These are phyloP conservation scores for Chionoecetes opilio DNA, from an alignment of 1,140 invertebrate species.

Conservation along the genomic window DNA sequence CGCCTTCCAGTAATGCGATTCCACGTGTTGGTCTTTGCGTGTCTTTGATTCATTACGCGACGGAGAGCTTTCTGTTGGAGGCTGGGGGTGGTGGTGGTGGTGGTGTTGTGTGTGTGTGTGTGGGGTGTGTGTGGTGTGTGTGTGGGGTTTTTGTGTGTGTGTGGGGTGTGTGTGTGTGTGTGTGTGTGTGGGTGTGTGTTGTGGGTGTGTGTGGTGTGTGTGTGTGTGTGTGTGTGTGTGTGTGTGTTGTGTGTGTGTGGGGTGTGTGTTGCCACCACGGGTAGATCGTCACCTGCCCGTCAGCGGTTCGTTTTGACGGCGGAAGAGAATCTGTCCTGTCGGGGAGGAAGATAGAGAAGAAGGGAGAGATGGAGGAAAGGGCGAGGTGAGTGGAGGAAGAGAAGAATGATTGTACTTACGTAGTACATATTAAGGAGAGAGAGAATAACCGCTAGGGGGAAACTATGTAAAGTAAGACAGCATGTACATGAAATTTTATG, in stretches of 20 bases:
- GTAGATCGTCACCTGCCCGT: neutral
- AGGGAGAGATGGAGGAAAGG: neutral
- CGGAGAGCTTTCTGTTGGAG: no score
- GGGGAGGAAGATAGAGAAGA: neutral
- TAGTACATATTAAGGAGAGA: no score
- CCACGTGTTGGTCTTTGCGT: neutral
- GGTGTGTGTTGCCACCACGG: no score
- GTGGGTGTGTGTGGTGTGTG: slow-evolving; percentile 9
- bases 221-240: neutral
- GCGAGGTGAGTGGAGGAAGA: neutral
- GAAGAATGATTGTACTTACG: neutral
- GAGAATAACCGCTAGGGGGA: no score
- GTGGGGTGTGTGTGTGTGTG: neutral
- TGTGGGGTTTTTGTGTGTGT: neutral
- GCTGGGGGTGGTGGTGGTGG: no score
- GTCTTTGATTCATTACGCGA: no score
- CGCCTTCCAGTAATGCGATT: neutral
- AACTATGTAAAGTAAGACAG: no score
- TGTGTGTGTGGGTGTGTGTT: neutral
- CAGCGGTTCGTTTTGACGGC: neutral
- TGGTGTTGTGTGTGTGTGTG: no score
- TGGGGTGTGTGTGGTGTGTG: no score
- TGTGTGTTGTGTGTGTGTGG: neutral
- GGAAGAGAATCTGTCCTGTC: neutral
- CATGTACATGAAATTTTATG: no score